These are phyloP conservation scores for Spicauda simplicius DNA, from an alignment of 2,888 invertebrate genomes.

Conservation along the genomic window DNA sequence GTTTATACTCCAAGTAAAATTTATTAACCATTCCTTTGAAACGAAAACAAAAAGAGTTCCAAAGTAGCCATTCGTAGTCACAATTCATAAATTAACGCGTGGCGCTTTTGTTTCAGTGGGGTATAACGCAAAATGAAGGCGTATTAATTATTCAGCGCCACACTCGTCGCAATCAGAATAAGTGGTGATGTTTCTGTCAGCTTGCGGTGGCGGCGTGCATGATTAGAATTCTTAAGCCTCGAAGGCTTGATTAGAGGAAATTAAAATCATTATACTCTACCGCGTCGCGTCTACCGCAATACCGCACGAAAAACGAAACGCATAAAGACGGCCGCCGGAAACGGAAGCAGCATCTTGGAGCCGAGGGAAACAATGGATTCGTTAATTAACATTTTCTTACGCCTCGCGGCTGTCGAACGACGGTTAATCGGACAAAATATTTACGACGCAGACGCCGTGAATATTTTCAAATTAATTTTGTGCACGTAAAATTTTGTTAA, in stretches of 20 bases:
- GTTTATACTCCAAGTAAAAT: neutral
- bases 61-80: slow-evolving; percentile 44
- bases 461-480: slow-evolving; percentile 55
- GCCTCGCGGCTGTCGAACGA: slow-evolving; percentile 85
- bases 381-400: slow-evolving; percentile 92
- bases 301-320: slow-evolving; percentile 80
- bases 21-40: slow-evolving; percentile 13
- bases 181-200: slow-evolving; percentile 85
- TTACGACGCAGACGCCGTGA: slow-evolving; percentile 77
- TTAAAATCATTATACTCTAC: slow-evolving; percentile 83
- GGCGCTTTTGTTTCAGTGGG: slow-evolving; percentile 72
- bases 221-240: slow-evolving; percentile 85
- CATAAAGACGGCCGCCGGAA: slow-evolving; percentile 83
- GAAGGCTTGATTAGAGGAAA: slow-evolving; percentile 85
- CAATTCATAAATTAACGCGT: slow-evolving; percentile 72
- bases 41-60: slow-evolving; percentile 42
- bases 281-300: slow-evolving; percentile 73
- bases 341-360: slow-evolving; percentile 85
- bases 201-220: slow-evolving; percentile 66
- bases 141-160: slow-evolving; percentile 84
- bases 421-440: slow-evolving; percentile 85
- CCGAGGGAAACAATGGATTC: slow-evolving; percentile 89
- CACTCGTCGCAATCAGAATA: slow-evolving; percentile 84
- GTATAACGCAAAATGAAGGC: slow-evolving; percentile 78
- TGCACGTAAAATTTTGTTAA: slow-evolving; percentile 17